Conservation (phyloP, 1,140 invertebrate species). For the Drosophila parvula region DNA sequence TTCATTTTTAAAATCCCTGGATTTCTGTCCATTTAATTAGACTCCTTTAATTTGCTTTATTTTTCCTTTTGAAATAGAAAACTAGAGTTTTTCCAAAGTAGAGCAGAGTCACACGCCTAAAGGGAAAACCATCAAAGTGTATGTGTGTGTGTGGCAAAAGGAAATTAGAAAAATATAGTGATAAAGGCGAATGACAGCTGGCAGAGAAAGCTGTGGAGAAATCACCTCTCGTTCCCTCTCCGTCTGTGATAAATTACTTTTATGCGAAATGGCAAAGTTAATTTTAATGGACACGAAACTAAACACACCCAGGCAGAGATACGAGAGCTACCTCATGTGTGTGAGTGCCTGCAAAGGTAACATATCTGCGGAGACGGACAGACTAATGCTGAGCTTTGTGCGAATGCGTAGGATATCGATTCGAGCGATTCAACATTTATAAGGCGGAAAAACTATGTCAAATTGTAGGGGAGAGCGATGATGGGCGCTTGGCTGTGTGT, state of each 20-base stretch:
- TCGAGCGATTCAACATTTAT: slow-evolving; percentile 74
- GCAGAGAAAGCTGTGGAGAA: slow-evolving; percentile 32
- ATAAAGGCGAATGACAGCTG: slow-evolving; percentile 45
- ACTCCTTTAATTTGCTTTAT: not conserved
- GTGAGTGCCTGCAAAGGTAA: slow-evolving; percentile 22
- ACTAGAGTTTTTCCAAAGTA: slow-evolving; percentile 18
- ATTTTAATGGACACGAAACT: slow-evolving; percentile 79
- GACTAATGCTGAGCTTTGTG: slow-evolving; percentile 45
- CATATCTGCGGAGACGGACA: slow-evolving; percentile 35
- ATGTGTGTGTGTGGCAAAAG: slow-evolving; percentile 48
- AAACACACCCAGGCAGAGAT: slow-evolving; percentile 68
- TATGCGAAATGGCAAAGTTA: slow-evolving; percentile 79
- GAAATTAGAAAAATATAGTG: slow-evolving; percentile 77
- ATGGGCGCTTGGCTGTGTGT: not conserved
- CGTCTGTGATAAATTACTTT: slow-evolving; percentile 78
- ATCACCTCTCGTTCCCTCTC: slow-evolving; percentile 55
- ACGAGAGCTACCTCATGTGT: slow-evolving; percentile 11
- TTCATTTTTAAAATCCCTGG: not conserved
- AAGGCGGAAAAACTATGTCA: slow-evolving; percentile 70
- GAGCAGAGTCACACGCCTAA: slow-evolving; percentile 28
- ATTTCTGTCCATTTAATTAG: slow-evolving; percentile 3
- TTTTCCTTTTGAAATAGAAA: slow-evolving; percentile 13
- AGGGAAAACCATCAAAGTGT: slow-evolving; percentile 28
- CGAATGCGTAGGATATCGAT: slow-evolving; percentile 70
- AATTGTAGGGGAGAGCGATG: slow-evolving; percentile 33